A percentile compares a stretch with the other conserved stretches of the same genome.
Evolutionary conservation across 2,113 vertebrate species (phyloP).

Genomic region (Neodontobutis hainanensis): DNA sequence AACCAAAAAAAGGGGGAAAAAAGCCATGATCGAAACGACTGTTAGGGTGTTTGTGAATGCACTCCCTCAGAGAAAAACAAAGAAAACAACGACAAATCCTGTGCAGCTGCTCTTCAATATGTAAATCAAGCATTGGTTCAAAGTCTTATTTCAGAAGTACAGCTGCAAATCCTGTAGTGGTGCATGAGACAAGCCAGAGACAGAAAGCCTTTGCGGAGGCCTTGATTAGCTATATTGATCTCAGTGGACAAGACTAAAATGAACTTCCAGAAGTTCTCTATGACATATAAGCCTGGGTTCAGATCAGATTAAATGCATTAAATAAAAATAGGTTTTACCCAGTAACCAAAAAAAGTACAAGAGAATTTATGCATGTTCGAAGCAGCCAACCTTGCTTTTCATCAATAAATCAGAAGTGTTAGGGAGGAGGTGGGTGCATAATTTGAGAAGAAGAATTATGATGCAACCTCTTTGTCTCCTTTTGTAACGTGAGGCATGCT

Average conservation of each 20-base stretch:
- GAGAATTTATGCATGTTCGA: constrained; percentile 43
- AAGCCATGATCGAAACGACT: constrained; percentile 46
- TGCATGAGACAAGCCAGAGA: constrained; percentile 21
- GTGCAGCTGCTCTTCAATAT: constrained; percentile 65
- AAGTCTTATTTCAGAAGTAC: constrained; percentile 58
- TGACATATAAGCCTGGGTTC: not conserved
- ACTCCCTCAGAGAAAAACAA: constrained; percentile 48
- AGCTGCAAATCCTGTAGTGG: constrained; percentile 49
- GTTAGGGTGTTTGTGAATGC: constrained; percentile 51
- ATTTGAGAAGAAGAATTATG: constrained; percentile 58
- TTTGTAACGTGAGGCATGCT: constrained; percentile 57
- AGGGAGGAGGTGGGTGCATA: constrained; percentile 49
- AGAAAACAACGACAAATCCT: constrained; percentile 58
- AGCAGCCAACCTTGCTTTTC: constrained; percentile 50
- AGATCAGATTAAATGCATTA: not conserved
- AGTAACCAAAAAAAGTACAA: constrained; percentile 18
- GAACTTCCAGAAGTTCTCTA: constrained; percentile 12
- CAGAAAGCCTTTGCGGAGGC: constrained; percentile 34
- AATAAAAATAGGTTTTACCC: constrained; percentile 11
- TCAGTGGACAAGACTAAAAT: constrained; percentile 43
- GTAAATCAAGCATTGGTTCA: constrained; percentile 59
- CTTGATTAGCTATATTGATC: constrained; percentile 49
- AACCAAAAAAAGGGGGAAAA: constrained; percentile 22
- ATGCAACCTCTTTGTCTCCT: constrained; percentile 73
- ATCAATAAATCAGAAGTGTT: constrained; percentile 68